These are phyloP conservation scores for Cydia amplana DNA, from an alignment of 1,140 invertebrate species.

Conservation along the genomic window DNA sequence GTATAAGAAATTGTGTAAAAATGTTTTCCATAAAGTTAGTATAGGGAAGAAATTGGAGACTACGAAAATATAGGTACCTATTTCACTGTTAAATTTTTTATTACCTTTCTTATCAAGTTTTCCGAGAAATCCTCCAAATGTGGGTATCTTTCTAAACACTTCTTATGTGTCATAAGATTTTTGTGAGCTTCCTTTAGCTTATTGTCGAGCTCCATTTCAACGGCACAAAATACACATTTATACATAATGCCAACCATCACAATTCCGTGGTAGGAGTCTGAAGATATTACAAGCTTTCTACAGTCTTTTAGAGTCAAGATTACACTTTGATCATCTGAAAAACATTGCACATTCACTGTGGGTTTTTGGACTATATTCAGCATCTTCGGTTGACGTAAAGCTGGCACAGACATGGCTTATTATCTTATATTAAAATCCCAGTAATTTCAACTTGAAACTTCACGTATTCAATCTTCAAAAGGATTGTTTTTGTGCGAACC, in stretches of 20 bases:
- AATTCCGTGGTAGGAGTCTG: slow-evolving; percentile 54
- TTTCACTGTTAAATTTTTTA: background rate
- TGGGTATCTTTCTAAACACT: slow-evolving; percentile 42
- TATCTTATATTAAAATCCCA: background rate
- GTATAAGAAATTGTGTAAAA: too few relatives aligned
- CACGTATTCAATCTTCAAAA: background rate
- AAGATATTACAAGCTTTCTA: slow-evolving; percentile 49
- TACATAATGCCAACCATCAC: slow-evolving; percentile 41
- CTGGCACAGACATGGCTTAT: slow-evolving; percentile 44
- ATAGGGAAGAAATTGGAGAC: too few relatives aligned
- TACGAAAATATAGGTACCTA: too few relatives aligned
- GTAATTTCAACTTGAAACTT: background rate
- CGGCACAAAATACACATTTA: slow-evolving; percentile 51
- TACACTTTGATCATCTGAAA: slow-evolving; percentile 40
- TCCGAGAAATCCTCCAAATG: slow-evolving; percentile 47
- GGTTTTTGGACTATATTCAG: slow-evolving; percentile 20
- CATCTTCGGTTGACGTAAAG: slow-evolving; percentile 50
- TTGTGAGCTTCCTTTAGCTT: slow-evolving; percentile 49
- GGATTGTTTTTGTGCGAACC: too few relatives aligned
- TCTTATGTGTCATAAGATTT: slow-evolving; percentile 41
- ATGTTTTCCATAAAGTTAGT: too few relatives aligned
- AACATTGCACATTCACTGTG: slow-evolving; percentile 32
- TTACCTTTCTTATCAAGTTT: slow-evolving; percentile 59
- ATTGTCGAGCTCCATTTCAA: slow-evolving; percentile 40
- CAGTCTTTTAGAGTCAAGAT: slow-evolving; percentile 51